These are phyloP conservation scores for Zaprionus inermis DNA, from an alignment of 1,140 invertebrate genomes.

Conservation along the genomic window DNA sequence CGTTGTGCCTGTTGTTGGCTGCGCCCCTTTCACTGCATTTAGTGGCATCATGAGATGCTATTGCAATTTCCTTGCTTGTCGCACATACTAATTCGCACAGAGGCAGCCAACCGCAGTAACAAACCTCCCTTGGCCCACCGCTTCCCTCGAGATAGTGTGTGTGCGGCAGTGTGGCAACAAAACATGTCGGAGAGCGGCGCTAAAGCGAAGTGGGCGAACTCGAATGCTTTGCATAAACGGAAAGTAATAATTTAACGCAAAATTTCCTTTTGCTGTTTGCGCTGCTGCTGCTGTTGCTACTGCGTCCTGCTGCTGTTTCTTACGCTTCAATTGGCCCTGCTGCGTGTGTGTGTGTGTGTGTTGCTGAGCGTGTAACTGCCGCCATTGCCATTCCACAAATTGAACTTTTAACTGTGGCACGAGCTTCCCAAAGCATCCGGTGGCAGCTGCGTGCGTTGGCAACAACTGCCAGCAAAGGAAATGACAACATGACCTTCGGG, in stretches of 20 bases:
- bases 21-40: constrained; percentile 66
- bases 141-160: constrained; percentile 8
- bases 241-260: constrained; percentile 84
- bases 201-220: constrained; percentile 72
- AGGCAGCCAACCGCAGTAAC: constrained; percentile 48
- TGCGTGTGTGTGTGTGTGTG: constrained; percentile 34
- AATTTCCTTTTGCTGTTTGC: constrained; percentile 78
- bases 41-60: constrained; percentile 83
- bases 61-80: constrained; percentile 83
- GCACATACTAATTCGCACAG: constrained; percentile 80
- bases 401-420: constrained; percentile 81
- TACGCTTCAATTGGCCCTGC: constrained; percentile 71
- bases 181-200: constrained; percentile 59
- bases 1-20: constrained; percentile 44
- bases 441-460: constrained; percentile 67
- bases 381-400: constrained; percentile 72
- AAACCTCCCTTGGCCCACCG: neutral
- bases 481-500: constrained; percentile 76
- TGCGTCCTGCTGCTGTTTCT: constrained; percentile 69
- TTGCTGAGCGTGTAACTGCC: constrained; percentile 59
- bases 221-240: constrained; percentile 82
- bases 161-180: constrained; percentile 37
- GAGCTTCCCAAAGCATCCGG: constrained; percentile 76
- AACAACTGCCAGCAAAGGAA: constrained; percentile 58
- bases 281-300: constrained; percentile 15